These are phyloP conservation scores for Pteropus rufus DNA, from an alignment of 2,797 vertebrate species.

Conservation along the genomic window DNA sequence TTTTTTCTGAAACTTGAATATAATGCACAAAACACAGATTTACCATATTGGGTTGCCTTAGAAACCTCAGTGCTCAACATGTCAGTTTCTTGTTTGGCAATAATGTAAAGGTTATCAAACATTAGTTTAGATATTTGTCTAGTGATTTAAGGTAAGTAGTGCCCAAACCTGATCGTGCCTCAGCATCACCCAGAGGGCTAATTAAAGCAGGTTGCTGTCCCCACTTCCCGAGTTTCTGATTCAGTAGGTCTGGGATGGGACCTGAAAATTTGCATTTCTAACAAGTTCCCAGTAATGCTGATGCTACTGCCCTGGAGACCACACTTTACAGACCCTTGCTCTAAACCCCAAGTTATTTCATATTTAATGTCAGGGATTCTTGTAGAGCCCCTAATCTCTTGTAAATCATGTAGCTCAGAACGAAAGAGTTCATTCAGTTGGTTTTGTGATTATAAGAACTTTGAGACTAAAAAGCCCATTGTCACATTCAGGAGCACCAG, in stretches of 20 bases:
- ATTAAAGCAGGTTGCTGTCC: neutral
- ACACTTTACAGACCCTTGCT: neutral
- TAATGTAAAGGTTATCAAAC: neutral
- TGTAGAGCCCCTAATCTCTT: neutral
- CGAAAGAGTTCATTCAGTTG: neutral
- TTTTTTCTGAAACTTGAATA: neutral
- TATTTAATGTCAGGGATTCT: neutral
- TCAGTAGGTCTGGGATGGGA: neutral
- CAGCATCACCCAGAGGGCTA: neutral
- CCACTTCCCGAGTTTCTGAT: neutral
- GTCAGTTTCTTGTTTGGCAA: neutral
- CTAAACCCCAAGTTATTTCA: neutral
- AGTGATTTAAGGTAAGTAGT: neutral
- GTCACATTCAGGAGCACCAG: neutral
- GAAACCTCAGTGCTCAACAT: neutral
- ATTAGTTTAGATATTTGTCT: neutral
- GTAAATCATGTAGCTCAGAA: neutral
- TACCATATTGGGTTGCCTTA: neutral
- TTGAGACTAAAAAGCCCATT: neutral
- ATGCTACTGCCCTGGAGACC: neutral
- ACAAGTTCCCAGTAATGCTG: neutral
- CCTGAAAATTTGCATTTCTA: neutral
- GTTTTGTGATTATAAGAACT: neutral
- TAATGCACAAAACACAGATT: constrained; percentile 1
- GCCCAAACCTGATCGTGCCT: neutral